Evolutionary conservation across 2,888 invertebrate species (phyloP).

Genomic region (Dolichopus griseipennis): DNA sequence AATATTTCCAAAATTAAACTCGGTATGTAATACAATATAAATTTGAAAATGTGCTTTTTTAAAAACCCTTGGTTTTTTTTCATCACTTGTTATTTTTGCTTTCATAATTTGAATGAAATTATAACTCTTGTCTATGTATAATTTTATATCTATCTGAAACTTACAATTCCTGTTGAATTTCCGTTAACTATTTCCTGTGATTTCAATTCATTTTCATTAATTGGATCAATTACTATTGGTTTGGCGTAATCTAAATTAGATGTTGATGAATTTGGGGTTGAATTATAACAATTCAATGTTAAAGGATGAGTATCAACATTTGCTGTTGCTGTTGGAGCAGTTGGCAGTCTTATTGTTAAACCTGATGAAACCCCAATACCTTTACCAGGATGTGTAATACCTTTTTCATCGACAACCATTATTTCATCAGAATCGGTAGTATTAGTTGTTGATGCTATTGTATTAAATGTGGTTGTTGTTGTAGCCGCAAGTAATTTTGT

Average conservation of each 20-base stretch:
- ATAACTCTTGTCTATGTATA: too few relatives aligned
- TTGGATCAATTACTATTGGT: slow-evolving; percentile 6
- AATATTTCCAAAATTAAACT: too few relatives aligned
- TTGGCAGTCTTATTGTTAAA: slow-evolving; percentile 9
- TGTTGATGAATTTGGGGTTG: neutral
- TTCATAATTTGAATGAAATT: too few relatives aligned
- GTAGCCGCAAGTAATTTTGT: neutral
- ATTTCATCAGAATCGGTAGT: neutral
- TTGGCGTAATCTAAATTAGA: neutral
- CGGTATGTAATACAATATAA: too few relatives aligned
- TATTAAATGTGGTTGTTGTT: neutral
- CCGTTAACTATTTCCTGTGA: neutral
- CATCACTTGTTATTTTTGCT: too few relatives aligned
- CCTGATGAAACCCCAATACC: slow-evolving; percentile 1
- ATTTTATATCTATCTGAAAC: too few relatives aligned
- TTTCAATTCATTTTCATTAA: neutral
- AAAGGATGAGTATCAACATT: slow-evolving; percentile 17
- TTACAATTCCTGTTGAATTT: neutral
- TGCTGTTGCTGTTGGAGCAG: slow-evolving; percentile 11
- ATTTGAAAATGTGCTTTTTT: too few relatives aligned
- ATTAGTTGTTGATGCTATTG: neutral
- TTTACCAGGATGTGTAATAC: neutral
- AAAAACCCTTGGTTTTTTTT: too few relatives aligned
- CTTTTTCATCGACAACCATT: neutral
- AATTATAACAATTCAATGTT: slow-evolving; percentile 8